Base-by-base conservation (phyloP, 2,888 invertebrate species). In the Criorhina ranunculi region DNA sequence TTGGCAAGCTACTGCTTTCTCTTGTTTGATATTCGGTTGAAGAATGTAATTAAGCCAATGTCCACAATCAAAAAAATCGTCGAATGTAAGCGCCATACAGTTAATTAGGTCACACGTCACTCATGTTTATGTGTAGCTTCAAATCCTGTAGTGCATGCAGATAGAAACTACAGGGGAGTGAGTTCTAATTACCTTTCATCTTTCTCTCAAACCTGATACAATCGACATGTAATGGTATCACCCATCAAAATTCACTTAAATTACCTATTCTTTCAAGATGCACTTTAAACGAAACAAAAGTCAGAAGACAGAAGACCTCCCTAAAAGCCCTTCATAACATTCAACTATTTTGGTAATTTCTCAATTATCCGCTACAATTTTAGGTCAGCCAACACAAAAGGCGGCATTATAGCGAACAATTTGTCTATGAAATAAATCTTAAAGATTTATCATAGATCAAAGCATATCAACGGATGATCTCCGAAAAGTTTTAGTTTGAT, bases 371-470 rank as follows among this genome's bases (percentile, higher is more conserved):
- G n/a, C 11, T 44, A 44, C 17, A 0, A 11, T 19, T 67, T 9
- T 42, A 12, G 33, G 19, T 55, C 55, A 44, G 8, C 19, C 3
- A 24, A 55, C 19, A 55, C 33, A 42, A 44, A 67, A 40, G 17
- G 2, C 42, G 5, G 17, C 6, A 9, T n/a, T 42, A 17, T 12
- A 5, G 0, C 19, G 15, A 6, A 15, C 31, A 15, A 17, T 31
- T 62, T 62, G 46, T 46, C 19, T 33, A 46, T 44, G 24, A 42
- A 69, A 33, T 42, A 29, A 57, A 59, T 70, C 19, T 24, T 37
- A 15, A 55, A 64, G 4, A 31, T 11, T 46, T 57, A 12, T 35
- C n/a, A 11, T 42, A 12, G 15, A 35, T 37, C 57, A 46, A 46
- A 44, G 24, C 12, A 12, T 46, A 64, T 46, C 62, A 49, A 35